These are phyloP conservation scores for Podarcis raffonei DNA, from an alignment of 2,113 vertebrate genomes.

Conservation along the genomic window DNA sequence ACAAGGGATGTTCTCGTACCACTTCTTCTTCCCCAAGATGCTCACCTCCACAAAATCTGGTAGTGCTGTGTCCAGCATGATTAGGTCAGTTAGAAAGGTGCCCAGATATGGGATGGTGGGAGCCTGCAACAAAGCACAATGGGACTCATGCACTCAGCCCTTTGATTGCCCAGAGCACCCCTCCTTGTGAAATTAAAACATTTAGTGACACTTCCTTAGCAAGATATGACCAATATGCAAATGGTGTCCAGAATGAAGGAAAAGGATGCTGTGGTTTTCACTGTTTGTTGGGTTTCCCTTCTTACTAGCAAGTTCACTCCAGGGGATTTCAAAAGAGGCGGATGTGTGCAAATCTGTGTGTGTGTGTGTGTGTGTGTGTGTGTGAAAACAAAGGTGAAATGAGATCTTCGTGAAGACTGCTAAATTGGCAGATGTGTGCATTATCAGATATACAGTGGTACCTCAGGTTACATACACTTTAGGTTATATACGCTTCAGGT, in stretches of 20 bases:
- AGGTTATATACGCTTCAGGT: too few relatives aligned
- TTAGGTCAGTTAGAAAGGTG: conserved; percentile 87
- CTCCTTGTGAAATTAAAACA: background rate
- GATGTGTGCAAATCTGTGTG: background rate
- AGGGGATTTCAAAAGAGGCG: background rate
- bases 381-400: background rate
- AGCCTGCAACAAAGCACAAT: conserved; percentile 60
- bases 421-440: background rate
- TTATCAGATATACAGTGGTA: background rate
- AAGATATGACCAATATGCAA: background rate
- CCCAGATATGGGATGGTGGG: conserved; percentile 85
- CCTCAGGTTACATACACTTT: too few relatives aligned
- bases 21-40: background rate
- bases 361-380: too few relatives aligned
- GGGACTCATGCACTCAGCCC: background rate
- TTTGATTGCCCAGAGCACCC: background rate
- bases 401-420: background rate
- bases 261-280: background rate
- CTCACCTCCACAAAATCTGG: conserved; percentile 83
- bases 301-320: background rate
- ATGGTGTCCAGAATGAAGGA: background rate
- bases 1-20: too few relatives aligned
- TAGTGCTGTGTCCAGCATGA: conserved; percentile 90
- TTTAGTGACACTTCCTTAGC: background rate
- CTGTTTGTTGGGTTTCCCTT: background rate